Evolutionary conservation across 1,140 invertebrate species (phyloP).

Genomic region (Trichonephila clavipes): DNA sequence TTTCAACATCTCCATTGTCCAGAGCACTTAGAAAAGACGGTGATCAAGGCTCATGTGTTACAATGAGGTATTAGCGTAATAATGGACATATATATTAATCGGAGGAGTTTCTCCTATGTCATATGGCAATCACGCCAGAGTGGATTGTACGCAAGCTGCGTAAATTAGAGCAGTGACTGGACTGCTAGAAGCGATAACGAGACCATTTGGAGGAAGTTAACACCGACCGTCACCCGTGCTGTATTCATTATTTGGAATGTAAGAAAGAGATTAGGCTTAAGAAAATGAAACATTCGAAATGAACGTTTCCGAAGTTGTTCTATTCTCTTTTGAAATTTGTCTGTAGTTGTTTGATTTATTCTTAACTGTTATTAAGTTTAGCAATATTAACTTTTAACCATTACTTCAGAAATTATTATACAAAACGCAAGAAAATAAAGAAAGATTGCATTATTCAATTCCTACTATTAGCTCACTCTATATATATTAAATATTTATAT

Average conservation of each 20-base stretch:
- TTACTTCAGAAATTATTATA: no score
- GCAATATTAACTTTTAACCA: no score
- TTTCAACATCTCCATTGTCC: background rate
- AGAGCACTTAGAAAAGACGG: background rate
- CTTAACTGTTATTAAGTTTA: no score
- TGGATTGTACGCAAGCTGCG: background rate
- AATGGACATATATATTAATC: conserved; percentile 72
- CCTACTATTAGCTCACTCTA: no score
- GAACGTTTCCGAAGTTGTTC: no score
- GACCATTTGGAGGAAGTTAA: background rate
- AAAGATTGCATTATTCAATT: no score
- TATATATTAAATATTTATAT: no score
- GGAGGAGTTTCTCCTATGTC: conserved; percentile 2
- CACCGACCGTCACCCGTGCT: background rate
- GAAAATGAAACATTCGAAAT: background rate
- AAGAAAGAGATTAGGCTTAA: background rate
- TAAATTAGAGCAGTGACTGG: background rate
- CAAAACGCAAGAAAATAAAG: no score
- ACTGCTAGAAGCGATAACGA: conserved; percentile 20
- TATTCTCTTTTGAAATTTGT: no score
- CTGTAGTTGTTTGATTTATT: no score
- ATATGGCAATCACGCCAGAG: conserved; percentile 39
- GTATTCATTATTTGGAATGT: background rate
- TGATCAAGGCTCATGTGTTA: background rate
- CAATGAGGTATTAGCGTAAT: conserved; percentile 56